A percentile compares a stretch with the other conserved stretches of the same genome.
phyloP scores from a whole-genome alignment of 2,888 invertebrate species.

The Lasioglossum pauxillum region DNA sequence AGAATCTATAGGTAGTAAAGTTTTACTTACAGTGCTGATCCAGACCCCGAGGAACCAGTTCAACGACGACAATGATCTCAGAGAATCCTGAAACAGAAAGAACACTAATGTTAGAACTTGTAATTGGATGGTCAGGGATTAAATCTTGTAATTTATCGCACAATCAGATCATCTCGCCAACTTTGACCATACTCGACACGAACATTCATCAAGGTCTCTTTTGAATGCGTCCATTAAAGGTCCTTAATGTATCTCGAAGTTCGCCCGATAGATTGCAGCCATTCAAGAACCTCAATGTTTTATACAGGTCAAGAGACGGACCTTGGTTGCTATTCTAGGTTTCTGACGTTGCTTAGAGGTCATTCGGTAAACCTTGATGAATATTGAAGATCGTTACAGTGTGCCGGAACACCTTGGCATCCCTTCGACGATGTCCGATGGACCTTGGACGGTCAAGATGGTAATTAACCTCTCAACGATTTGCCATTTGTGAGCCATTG shows the following conservation, averaged over 20 bases:
- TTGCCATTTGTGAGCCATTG: background rate
- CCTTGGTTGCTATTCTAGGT: background rate
- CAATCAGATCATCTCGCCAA: background rate
- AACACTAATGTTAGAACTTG: background rate
- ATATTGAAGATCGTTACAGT: background rate
- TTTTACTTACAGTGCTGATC: background rate
- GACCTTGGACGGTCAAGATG: background rate
- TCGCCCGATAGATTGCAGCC: background rate
- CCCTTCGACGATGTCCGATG: background rate
- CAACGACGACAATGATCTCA: background rate
- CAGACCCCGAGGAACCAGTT: background rate
- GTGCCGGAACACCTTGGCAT: background rate
- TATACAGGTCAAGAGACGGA: background rate
- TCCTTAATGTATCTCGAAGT: background rate
- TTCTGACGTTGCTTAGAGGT: background rate
- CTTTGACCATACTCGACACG: background rate
- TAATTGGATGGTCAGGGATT: background rate
- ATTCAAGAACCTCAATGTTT: background rate
- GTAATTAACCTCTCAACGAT: background rate
- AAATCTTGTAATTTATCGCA: background rate
- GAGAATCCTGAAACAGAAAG: conserved; percentile 1
- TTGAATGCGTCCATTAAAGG: background rate
- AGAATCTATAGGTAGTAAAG: background rate
- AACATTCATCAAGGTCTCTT: background rate
- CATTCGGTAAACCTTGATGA: conserved; percentile 8